A percentile compares a stretch with the other conserved stretches of the same genome.
Conservation (phyloP, 1,140 invertebrate genomes). For the Sycophaga agraensis region DNA sequence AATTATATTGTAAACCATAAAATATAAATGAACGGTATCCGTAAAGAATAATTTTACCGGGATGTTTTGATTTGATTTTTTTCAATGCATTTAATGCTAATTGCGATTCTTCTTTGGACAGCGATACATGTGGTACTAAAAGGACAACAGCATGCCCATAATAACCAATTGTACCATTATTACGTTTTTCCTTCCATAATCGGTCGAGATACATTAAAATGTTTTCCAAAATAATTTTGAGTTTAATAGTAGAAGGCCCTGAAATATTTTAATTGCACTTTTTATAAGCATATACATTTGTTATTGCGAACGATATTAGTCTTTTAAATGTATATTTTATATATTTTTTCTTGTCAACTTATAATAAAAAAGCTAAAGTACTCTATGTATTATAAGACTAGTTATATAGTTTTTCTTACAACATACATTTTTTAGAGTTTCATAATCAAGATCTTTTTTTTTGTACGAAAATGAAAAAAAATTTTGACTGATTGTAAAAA, state of each 20-base stretch:
- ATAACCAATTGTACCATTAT: conserved; percentile 32
- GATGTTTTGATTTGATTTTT: conserved; percentile 36
- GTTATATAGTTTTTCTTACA: too few species aligned
- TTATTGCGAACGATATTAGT: too few species aligned
- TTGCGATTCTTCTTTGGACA: conserved; percentile 29
- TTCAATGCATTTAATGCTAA: conserved; percentile 27
- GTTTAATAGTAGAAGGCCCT: conserved; percentile 40
- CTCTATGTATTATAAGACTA: too few species aligned
- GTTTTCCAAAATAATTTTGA: conserved; percentile 27
- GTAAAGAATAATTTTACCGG: conserved; percentile 32
- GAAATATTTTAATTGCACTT: too few species aligned
- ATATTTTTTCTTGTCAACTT: too few species aligned
- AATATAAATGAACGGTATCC: neutral
- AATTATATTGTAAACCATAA: neutral
- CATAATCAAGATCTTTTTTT: neutral
- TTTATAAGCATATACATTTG: too few species aligned
- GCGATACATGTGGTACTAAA: conserved; percentile 30
- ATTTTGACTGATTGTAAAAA: too few species aligned
- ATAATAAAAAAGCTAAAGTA: too few species aligned
- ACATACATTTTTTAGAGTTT: too few species aligned
- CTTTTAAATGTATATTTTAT: neutral
- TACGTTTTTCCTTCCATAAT: conserved; percentile 33
- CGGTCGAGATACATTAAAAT: conserved; percentile 35
- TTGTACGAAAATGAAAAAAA: too few species aligned
- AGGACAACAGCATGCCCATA: conserved; percentile 41